A percentile compares a stretch with the other conserved stretches of the same genome.
phyloP scores from a whole-genome alignment of 2,888 invertebrate species.

The Lymantria monacha region DNA sequence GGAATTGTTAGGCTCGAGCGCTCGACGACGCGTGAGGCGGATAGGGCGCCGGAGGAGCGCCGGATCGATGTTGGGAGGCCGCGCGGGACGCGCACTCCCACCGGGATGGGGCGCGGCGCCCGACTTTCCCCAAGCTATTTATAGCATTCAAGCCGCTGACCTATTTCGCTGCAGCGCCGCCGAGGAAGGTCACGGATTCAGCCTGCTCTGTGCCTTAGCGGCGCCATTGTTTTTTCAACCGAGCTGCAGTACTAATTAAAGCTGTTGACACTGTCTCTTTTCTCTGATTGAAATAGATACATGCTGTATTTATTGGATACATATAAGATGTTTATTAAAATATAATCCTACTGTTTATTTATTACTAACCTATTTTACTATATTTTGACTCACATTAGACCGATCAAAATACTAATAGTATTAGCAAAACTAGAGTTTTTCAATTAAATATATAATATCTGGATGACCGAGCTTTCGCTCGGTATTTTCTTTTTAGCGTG shows the following conservation, averaged over 20 bases:
- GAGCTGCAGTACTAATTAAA: slow-evolving; percentile 79
- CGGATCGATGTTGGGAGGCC: slow-evolving; percentile 51
- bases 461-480: no score
- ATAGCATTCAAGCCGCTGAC: slow-evolving; percentile 82
- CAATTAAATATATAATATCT: no score
- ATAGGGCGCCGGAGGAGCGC: slow-evolving; percentile 31
- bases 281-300: slow-evolving; percentile 21
- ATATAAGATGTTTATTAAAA: background rate
- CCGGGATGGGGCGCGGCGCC: slow-evolving; percentile 72
- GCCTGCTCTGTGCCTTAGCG: slow-evolving; percentile 71
- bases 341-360: background rate
- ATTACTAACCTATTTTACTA: background rate
- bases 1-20: slow-evolving; percentile 38
- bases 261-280: slow-evolving; percentile 71
- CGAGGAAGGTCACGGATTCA: slow-evolving; percentile 81
- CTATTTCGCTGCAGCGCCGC: slow-evolving; percentile 78
- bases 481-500: no score
- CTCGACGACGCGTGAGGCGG: slow-evolving; percentile 25
- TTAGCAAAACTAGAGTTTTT: no score
- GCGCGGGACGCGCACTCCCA: slow-evolving; percentile 53
- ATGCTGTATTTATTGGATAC: slow-evolving; percentile 36
- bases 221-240: slow-evolving; percentile 77
- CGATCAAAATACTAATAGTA: no score
- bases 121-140: slow-evolving; percentile 81
- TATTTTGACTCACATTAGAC: no score